Conservation (phyloP, 2,888 invertebrate genomes). For the Synergus laeviventris region DNA sequence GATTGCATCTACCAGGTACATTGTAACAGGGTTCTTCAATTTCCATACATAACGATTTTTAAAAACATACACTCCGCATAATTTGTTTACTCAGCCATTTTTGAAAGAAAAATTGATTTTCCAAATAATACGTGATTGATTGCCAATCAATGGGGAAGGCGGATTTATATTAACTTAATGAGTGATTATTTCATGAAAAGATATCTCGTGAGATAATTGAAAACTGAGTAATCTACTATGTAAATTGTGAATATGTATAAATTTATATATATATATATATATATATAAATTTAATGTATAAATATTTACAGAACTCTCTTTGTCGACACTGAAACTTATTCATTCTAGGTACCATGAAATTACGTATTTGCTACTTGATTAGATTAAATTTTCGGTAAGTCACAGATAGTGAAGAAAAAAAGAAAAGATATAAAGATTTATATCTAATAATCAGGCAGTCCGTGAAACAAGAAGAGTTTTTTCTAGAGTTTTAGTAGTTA, state of each 20-base stretch:
- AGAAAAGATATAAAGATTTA: background rate
- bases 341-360: background rate
- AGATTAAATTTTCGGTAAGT: background rate
- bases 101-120: conserved; percentile 9
- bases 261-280: background rate
- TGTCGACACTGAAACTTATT: conserved; percentile 8
- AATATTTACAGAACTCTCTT: conserved; percentile 5
- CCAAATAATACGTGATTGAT: conserved; percentile 21
- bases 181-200: conserved; percentile 6
- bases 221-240: conserved; percentile 1
- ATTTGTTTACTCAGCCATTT: conserved; percentile 20
- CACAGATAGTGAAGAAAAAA: background rate
- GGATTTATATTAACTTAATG: background rate
- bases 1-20: conserved; percentile 73
- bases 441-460: background rate
- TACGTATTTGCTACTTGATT: conserved; percentile 7
- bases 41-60: conserved; percentile 17
- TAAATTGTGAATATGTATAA: background rate
- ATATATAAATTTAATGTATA: background rate
- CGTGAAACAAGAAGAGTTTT: background rate
- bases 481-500: background rate
- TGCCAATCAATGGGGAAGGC: conserved; percentile 32
- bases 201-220: conserved; percentile 1
- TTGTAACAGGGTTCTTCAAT: conserved; percentile 65
- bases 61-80: conserved; percentile 17